Evolutionary conservation across 1,140 invertebrate species (phyloP).

Genomic region (Ceratina calcarata): DNA sequence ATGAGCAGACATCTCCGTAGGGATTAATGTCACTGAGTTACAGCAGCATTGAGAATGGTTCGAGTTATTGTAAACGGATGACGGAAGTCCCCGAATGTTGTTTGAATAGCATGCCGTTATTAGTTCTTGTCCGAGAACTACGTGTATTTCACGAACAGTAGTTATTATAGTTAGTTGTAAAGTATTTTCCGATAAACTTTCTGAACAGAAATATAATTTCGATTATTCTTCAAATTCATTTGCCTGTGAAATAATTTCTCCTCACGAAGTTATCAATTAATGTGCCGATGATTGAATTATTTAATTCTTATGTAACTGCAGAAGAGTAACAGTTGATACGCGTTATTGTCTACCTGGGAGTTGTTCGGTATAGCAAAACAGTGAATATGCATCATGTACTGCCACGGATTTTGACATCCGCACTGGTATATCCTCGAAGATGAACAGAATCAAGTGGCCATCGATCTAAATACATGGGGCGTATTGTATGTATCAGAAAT

Average conservation of each 20-base stretch:
- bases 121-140: too few relatives aligned
- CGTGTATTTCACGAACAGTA: too few relatives aligned
- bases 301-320: too few relatives aligned
- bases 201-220: too few relatives aligned
- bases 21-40: conserved; percentile 3
- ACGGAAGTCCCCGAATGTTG: neutral
- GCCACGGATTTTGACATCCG: neutral
- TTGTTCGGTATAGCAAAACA: too few relatives aligned
- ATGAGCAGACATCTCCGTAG: neutral
- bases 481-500: conserved; percentile 28
- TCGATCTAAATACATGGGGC: neutral
- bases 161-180: too few relatives aligned
- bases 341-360: neutral
- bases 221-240: too few relatives aligned
- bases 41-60: neutral
- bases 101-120: too few relatives aligned
- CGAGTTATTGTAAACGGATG: neutral
- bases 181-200: too few relatives aligned
- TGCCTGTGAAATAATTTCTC: too few relatives aligned
- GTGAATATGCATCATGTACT: neutral
- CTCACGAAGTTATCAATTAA: too few relatives aligned
- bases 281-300: too few relatives aligned
- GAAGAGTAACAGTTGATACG: neutral
- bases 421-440: neutral
- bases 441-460: neutral